These are phyloP conservation scores for Antheraea pernyi DNA, from an alignment of 1,140 invertebrate genomes.

Conservation along the genomic window DNA sequence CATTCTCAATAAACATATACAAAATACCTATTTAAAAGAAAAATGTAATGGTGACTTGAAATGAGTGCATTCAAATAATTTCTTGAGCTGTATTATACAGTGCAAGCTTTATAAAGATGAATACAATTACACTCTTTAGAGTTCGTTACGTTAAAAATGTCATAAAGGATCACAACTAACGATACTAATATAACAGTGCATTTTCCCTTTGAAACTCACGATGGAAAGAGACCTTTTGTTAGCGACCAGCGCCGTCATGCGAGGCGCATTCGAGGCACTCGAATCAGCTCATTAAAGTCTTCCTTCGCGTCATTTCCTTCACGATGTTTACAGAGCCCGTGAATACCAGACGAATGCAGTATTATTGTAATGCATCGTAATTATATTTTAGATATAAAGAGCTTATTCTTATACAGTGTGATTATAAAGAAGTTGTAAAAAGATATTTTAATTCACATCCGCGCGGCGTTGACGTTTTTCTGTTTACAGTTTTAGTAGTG, in stretches of 20 bases:
- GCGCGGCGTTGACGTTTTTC: no score
- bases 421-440: background rate
- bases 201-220: constrained; percentile 54
- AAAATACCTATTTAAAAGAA: no score
- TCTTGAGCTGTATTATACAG: no score
- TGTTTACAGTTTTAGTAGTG: no score
- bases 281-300: constrained; percentile 62
- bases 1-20: no score
- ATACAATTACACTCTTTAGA: background rate
- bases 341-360: background rate
- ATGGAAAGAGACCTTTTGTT: constrained; percentile 50
- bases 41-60: no score
- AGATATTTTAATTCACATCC: no score
- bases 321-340: background rate
- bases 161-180: constrained; percentile 16
- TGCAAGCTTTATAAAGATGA: no score
- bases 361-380: background rate
- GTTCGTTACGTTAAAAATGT: background rate
- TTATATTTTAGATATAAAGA: background rate
- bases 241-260: constrained; percentile 5
- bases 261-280: constrained; percentile 40
- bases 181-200: constrained; percentile 11
- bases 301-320: constrained; percentile 59
- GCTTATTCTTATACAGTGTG: background rate
- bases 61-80: no score